Base-by-base conservation (phyloP, 2,797 vertebrate species). In the Chelon auratus region DNA sequence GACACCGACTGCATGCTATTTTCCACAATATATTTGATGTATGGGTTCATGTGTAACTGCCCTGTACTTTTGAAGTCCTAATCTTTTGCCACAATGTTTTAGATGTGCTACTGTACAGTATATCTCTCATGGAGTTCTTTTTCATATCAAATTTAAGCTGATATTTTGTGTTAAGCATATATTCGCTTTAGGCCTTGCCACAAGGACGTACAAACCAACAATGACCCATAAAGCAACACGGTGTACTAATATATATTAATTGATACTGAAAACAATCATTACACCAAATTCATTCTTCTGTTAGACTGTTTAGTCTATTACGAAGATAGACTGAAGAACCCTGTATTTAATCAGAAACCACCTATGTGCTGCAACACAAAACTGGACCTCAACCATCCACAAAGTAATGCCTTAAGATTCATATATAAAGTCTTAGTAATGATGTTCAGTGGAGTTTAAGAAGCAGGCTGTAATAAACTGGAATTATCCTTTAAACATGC, bases 401-500 rank as follows among this genome's bases (percentile, higher is more conserved):
- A 18, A 9, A 18, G n/a, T 7, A 5, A 47, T 47, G 8, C 2
- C 43, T 17, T 47, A n/a, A 47, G 45, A 47, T 15, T n/a, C 7
- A 18, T 9, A 47, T 12, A 17, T 7, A 15, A 17, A 43, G 15
- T 15, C 6, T 9, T 17, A 47, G 9, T 47, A 47, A 18, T 9
- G n/a, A n/a, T 47, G n/a, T 10, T 47, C 4, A 47, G 3, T 6
- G n/a, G 17, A 47, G 15, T 26, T 26, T 26, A 26, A 40, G 39
- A 13, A 40, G 9, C 12, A 11, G 8, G 39, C 12, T 26, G 24
- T 26, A 26, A 17, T 51, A 51, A 24, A 59, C 11, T 62, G 9
- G 10, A 75, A 75, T 72, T 24, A 60, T 76, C 24, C 18, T 55
- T 77, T 45, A 73, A 42, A 77, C 45, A 50, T 83, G 47, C 43